Evolutionary conservation across 2,797 vertebrate genomes (phyloP), one percentile per base, ranked within the genome.

Genomic region (Hozukius guyotensis): DNA sequence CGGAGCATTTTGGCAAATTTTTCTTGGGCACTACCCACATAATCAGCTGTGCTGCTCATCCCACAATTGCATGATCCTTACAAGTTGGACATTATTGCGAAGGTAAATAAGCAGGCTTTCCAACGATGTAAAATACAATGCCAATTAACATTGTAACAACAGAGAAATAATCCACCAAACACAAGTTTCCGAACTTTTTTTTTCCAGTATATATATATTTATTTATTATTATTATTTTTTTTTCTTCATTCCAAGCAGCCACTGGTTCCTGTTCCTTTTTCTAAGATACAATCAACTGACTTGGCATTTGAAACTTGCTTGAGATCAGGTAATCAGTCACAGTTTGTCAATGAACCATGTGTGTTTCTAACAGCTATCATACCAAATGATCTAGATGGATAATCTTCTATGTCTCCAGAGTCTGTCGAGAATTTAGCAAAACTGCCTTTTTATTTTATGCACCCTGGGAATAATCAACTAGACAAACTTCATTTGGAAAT

Each of bases 401-500:
- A 29, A 59, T 52, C 34, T 25, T 42, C 24, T 9, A 0, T 14
- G 18, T 70, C 60, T 22, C 24, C 55, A 24, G 60, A 79, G 71
- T 42, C 7, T 63, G 13, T 74, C 74, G 53, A 49, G 32, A 61
- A 62, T 5, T 60, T 6, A 38, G 25, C 25, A 72, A 63, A 57
- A 69, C 36, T 31, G 34, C 9, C 66, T 56, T 55, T 66, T 66
- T 25, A 25, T 32, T 59, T 60, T 3, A 27, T n/a, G 36, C 56
- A 64, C 11, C 6, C 57, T 57, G 72, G 67, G 27, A 76, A 76
- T 72, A 67, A 57, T 56, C 22, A 29, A 20, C 12, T 62, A 62
- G 27, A 74, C 38, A 3, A 56, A 34, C 27, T 68, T 76, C 29
- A 78, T 72, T 71, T 66, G 27, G 25, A 72, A 57, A 75, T 16